Conservation (phyloP, 2,113 vertebrate genomes). For the Tupaia tana region DNA sequence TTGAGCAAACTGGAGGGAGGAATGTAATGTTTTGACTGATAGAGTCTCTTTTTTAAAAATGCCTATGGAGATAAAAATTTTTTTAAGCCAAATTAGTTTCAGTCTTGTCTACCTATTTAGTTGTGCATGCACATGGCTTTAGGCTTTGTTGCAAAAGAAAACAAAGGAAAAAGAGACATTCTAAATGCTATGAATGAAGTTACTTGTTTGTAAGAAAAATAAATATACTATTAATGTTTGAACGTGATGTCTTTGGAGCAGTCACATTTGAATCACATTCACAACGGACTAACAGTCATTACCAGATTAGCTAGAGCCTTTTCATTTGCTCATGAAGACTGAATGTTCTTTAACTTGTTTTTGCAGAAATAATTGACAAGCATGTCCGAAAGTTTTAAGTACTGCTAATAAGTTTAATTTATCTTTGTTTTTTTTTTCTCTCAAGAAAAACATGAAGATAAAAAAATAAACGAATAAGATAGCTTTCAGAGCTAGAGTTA, state of each 20-base stretch:
- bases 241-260: not conserved
- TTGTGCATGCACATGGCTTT: slow-evolving; percentile 39
- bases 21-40: slow-evolving; percentile 70
- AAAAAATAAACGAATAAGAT: not conserved
- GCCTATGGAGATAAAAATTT: slow-evolving; percentile 50
- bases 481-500: not conserved
- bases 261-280: not conserved
- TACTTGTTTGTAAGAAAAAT: slow-evolving; percentile 72
- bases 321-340: slow-evolving; percentile 75
- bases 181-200: slow-evolving; percentile 65
- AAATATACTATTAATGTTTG: slow-evolving; percentile 46
- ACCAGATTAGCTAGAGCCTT: slow-evolving; percentile 50
- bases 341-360: slow-evolving; percentile 63
- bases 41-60: slow-evolving; percentile 71
- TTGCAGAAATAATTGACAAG: not conserved
- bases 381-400: not conserved
- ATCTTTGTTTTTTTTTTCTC: not conserved
- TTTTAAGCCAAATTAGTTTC: slow-evolving; percentile 61
- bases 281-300: not conserved
- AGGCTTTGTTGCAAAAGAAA: slow-evolving; percentile 54
- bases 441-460: not conserved
- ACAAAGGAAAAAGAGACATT: slow-evolving; percentile 61
- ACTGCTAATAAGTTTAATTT: not conserved
- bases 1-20: not conserved
- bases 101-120: slow-evolving; percentile 51